These are phyloP conservation scores for Microcebus murinus DNA, from an alignment of 2,113 vertebrate genomes.

Conservation along the genomic window DNA sequence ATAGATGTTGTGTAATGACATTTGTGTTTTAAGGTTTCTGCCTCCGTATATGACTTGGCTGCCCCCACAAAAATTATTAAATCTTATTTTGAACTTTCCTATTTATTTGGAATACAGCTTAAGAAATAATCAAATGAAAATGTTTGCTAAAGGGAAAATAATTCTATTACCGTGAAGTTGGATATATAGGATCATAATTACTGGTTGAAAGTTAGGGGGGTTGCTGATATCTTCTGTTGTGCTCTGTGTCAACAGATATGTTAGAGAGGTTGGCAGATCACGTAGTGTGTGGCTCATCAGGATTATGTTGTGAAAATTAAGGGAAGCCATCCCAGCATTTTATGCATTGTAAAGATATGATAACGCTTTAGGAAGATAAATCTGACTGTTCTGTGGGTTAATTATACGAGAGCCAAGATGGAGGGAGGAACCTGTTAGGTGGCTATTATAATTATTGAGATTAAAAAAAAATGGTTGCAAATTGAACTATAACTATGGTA, in stretches of 20 bases:
- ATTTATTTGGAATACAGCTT: background rate
- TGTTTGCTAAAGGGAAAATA: background rate
- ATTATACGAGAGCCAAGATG: background rate
- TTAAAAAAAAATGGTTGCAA: background rate
- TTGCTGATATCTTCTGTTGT: background rate
- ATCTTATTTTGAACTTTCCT: background rate
- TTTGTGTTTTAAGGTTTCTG: background rate
- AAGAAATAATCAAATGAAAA: background rate
- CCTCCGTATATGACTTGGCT: background rate
- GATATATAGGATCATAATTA: background rate
- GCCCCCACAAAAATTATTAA: background rate
- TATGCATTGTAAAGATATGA: background rate
- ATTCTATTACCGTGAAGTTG: background rate
- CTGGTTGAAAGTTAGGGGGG: background rate
- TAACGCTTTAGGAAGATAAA: background rate
- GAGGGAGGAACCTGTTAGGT: background rate
- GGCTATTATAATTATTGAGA: background rate
- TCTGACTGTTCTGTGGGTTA: background rate
- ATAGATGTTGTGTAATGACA: background rate
- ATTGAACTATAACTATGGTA: background rate
- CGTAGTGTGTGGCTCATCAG: background rate
- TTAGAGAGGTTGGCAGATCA: background rate
- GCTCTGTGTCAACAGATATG: background rate
- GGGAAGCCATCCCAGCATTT: background rate
- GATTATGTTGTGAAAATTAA: background rate